Percentiles rank a stretch among this genome's conserved stretches.
Conservation (phyloP, 2,888 invertebrate species). For the Diplolepis rosae region DNA sequence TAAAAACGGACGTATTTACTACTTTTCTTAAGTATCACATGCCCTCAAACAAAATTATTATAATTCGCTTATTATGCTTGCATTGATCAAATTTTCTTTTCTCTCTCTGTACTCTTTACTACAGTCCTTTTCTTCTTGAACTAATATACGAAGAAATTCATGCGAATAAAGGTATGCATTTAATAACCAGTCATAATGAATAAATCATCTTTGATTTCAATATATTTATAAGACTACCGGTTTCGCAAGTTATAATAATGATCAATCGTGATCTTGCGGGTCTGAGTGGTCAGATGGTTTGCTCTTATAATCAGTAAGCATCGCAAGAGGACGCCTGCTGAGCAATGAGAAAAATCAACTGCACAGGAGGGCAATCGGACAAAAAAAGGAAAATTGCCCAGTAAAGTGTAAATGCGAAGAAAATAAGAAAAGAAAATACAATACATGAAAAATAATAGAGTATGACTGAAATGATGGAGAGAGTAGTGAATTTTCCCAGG, state of each 20-base stretch:
- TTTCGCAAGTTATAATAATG: slow-evolving; percentile 3
- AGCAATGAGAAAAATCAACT: slow-evolving; percentile 1
- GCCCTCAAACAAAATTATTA: too few species aligned
- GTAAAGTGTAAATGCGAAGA: not conserved
- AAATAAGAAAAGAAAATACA: not conserved
- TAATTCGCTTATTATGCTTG: too few species aligned
- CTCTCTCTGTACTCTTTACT: not conserved
- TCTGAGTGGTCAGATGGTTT: slow-evolving; percentile 8
- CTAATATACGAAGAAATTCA: not conserved
- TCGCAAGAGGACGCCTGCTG: slow-evolving; percentile 13
- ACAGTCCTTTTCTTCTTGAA: not conserved
- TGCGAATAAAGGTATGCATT: not conserved
- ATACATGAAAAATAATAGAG: not conserved
- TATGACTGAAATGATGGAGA: not conserved
- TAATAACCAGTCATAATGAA: slow-evolving; percentile 3
- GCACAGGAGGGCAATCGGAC: slow-evolving; percentile 1
- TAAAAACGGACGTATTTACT: too few species aligned
- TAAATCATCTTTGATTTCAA: slow-evolving; percentile 17
- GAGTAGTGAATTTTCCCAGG: not conserved
- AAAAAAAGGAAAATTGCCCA: slow-evolving; percentile 4
- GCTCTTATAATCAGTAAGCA: not conserved
- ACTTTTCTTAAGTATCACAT: too few species aligned
- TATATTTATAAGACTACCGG: slow-evolving; percentile 23
- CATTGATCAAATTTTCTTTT: not conserved
- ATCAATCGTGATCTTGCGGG: slow-evolving; percentile 15